These are phyloP conservation scores for Sandelia bainsii DNA, from an alignment of 2,797 vertebrate genomes.

Conservation along the genomic window DNA sequence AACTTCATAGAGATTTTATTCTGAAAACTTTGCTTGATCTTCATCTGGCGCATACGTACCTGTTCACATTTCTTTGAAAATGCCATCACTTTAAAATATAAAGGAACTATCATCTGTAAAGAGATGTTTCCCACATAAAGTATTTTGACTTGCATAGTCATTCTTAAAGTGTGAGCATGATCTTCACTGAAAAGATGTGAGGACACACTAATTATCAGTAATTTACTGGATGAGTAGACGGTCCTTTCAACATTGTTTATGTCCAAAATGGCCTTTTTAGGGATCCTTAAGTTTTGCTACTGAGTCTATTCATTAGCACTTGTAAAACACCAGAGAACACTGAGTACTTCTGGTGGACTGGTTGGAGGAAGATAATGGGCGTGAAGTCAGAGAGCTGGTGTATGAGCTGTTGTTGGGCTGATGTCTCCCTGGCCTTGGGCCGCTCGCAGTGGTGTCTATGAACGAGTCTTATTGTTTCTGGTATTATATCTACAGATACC, in stretches of 20 bases:
- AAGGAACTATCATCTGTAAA: conserved; percentile 20
- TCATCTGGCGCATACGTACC: conserved; percentile 3
- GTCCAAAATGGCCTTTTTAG: conserved; percentile 44
- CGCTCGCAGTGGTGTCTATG: conserved; percentile 74
- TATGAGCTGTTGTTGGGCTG: conserved; percentile 79
- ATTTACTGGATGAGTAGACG: conserved; percentile 41
- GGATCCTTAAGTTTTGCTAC: conserved; percentile 66
- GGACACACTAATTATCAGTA: conserved; percentile 15
- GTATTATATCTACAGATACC: conserved; percentile 55
- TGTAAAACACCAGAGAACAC: conserved; percentile 72
- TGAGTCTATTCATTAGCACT: conserved; percentile 71
- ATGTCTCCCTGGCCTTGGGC: conserved; percentile 77
- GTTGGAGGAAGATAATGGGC: conserved; percentile 71
- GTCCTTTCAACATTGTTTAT: conserved; percentile 38
- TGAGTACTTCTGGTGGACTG: conserved; percentile 45
- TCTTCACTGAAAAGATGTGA: conserved; percentile 6
- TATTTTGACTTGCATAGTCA: neutral
- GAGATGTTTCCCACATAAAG: neutral
- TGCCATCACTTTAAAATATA: conserved; percentile 15
- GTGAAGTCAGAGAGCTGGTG: conserved; percentile 65
- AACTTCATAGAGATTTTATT: conserved; percentile 21
- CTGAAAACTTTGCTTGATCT: conserved; percentile 14
- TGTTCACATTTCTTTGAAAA: conserved; percentile 5
- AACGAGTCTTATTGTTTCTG: conserved; percentile 80
- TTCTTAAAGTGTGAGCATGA: conserved; percentile 10